phyloP scores from a whole-genome alignment of 2,888 invertebrate species.

The Drosophila yooni region DNA sequence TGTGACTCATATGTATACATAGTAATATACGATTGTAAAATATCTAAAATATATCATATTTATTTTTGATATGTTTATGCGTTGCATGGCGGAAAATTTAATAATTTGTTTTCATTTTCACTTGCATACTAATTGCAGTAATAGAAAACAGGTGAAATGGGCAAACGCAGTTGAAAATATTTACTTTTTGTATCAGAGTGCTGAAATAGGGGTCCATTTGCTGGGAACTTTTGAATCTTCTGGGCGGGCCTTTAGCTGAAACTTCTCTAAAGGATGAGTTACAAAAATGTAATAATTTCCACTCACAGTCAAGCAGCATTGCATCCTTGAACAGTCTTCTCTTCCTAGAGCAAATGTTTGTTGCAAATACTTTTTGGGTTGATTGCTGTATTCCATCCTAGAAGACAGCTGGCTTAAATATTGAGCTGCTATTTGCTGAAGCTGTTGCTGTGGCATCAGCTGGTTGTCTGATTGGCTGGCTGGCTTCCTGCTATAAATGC shows the following conservation, averaged over 20 bases:
- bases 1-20: not conserved
- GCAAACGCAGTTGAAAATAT: not conserved
- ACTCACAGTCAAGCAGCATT: not conserved
- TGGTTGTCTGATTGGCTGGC: not conserved
- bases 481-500: constrained; percentile 58
- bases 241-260: not conserved
- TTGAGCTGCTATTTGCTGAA: not conserved
- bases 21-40: not conserved
- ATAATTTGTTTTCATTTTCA: not conserved
- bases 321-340: not conserved
- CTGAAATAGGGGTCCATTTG: accelerated
- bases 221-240: not conserved
- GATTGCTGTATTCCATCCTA: not conserved
- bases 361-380: no score
- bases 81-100: not conserved
- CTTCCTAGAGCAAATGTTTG: accelerated
- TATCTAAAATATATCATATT: not conserved
- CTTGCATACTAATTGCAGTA: not conserved
- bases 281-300: not conserved
- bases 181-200: no score
- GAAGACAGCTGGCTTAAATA: not conserved
- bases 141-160: not conserved
- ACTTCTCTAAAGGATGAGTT: not conserved
- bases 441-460: constrained; percentile 27
- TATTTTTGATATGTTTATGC: not conserved